Evolutionary conservation across 2,113 vertebrate genomes (phyloP), one percentile per base, ranked within the genome.

Genomic region (Blennius ocellaris): DNA sequence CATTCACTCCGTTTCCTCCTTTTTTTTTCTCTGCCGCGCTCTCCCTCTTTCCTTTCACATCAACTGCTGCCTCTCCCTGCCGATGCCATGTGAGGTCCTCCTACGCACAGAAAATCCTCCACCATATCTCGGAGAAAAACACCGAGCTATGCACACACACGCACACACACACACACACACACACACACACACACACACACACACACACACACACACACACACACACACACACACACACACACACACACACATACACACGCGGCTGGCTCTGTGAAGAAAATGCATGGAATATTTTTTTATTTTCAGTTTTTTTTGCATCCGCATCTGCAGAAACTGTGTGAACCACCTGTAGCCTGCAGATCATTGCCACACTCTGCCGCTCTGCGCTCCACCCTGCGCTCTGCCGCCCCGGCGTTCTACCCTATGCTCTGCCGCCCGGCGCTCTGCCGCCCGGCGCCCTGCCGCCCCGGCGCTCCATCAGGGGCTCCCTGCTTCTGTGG

Each of bases 41-140:
- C 21, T 30, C 21, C 21, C 21, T 30, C 21, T 30, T 30, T 58
- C 0, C 51, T 11, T 66, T 62, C 10, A 44, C 45, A 65, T 84
- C 67, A 55, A 55, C 62, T 58, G 5, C 77, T 84, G 80, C 80
- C 82, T 87, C 85, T 82, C 80, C 76, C 71, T 45, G 15, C 73
- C 74, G 69, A 87, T 85, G 82, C 81, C 86, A 90, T 85, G 86
- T 89, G 83, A 90, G 84, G 78, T 86, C 80, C 91, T 86, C 91
- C 89, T 41, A 90, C 86, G 85, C 90, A 85, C 73, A 76, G 58
- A 81, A 76, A 82, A 81, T 77, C 87, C 82, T 76, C 81, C 81
- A 69, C 76, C 85, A 79, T 64, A 76, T 71, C 73, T 82, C 2
- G 21, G 21, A 30, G 21, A 30, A 30, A 30, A 60, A 50, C 59